Evolutionary conservation across 1,140 invertebrate species (phyloP).

Genomic region (Druon quercuslanigerum): DNA sequence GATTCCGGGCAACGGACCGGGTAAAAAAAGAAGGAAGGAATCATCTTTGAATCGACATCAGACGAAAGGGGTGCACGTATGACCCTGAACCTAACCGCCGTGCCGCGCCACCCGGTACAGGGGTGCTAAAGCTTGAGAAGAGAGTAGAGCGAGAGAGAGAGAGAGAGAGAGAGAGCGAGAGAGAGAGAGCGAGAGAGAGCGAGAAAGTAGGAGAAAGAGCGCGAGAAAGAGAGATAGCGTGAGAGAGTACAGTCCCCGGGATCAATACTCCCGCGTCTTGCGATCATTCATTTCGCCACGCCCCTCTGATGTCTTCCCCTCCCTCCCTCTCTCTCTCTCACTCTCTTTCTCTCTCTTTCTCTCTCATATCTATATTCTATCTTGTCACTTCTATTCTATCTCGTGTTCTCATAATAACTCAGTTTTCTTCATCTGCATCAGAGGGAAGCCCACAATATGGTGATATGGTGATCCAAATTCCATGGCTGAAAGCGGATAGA

Average conservation of each 20-base stretch:
- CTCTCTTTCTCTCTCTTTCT: conserved; percentile 51
- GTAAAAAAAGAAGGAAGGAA: conserved; percentile 45
- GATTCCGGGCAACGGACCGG: conserved; percentile 33
- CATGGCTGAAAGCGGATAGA: background rate
- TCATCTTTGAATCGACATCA: conserved; percentile 46
- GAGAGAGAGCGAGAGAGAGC: conserved; percentile 55
- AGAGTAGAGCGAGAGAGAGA: conserved; percentile 38
- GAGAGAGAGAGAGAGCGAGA: conserved; percentile 39
- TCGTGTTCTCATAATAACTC: conserved; percentile 50
- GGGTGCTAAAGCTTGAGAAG: conserved; percentile 61
- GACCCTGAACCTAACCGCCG: conserved; percentile 71
- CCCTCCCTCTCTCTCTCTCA: conserved; percentile 51
- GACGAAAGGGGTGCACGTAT: conserved; percentile 64
- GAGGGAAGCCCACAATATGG: conserved; percentile 4
- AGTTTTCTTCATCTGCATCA: conserved; percentile 33
- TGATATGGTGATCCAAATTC: conserved; percentile 1
- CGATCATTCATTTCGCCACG: conserved; percentile 77
- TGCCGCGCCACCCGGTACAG: conserved; percentile 64
- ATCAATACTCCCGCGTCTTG: conserved; percentile 77
- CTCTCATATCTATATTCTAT: conserved; percentile 46
- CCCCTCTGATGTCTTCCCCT: conserved; percentile 63
- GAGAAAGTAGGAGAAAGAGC: conserved; percentile 42
- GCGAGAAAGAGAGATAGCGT: conserved; percentile 47
- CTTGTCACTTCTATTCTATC: conserved; percentile 49
- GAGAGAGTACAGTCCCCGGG: conserved; percentile 62